Evolutionary conservation across 2,113 vertebrate genomes (phyloP).

Genomic region (Calypte anna): DNA sequence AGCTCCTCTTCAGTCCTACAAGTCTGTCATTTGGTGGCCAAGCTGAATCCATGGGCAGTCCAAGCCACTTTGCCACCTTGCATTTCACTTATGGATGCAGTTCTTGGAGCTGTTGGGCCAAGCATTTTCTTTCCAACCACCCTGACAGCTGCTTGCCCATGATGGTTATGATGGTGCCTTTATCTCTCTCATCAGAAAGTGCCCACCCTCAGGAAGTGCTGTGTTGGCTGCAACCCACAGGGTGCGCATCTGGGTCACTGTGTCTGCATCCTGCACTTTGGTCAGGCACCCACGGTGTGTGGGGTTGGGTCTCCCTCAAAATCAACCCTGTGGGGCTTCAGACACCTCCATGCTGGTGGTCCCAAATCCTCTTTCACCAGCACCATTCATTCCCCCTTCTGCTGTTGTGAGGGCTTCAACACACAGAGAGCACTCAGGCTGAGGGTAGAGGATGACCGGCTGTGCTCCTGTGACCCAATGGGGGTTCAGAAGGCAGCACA

Average conservation of each 20-base stretch:
- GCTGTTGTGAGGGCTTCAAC: too few relatives aligned
- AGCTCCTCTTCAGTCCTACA: too few relatives aligned
- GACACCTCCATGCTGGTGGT: background rate
- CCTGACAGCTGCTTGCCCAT: background rate
- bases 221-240: rapidly evolving
- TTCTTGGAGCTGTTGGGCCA: background rate
- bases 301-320: background rate
- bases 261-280: rapidly evolving
- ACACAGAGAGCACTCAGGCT: too few relatives aligned
- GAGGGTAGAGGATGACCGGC: too few relatives aligned
- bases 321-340: background rate
- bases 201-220: background rate
- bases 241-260: rapidly evolving
- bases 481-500: too few relatives aligned
- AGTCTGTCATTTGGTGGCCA: too few relatives aligned
- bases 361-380: too few relatives aligned
- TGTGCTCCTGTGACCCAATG: too few relatives aligned
- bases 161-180: rapidly evolving
- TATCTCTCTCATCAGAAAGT: background rate
- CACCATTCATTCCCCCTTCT: too few relatives aligned
- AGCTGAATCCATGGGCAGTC: too few relatives aligned
- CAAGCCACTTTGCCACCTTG: background rate
- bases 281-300: too few relatives aligned
- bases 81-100: background rate
- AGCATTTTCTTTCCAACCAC: background rate